Base-by-base conservation (phyloP, 2,888 invertebrate genomes). In the Sclerodermus sp. region DNA sequence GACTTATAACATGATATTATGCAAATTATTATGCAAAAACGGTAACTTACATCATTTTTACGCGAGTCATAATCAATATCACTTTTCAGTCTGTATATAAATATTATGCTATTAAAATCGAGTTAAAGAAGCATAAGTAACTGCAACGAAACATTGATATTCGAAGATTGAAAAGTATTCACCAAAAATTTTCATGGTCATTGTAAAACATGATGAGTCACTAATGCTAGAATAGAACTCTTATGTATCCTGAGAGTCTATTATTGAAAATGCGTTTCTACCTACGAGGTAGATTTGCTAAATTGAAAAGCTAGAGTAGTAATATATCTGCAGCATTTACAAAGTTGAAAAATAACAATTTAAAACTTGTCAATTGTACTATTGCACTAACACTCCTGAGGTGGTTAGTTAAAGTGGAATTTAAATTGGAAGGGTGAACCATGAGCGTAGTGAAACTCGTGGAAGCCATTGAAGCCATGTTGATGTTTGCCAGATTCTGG, bases 371-470 rank as follows among this genome's bases (percentile, higher is more conserved):
- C 54, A 54, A 31, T 58, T 53, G 38, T 30, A 36, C 53, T 59
- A 61, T 32, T 36, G 45, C 12, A 16, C 15, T 45, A 12, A 47
- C 5, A 47, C 36, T 18, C 15, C 42, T 40, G 30, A 34, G 8
- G 9, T 39, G 29, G 30, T 38, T 85, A 93, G 82, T 94, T 94
- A 81, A 96, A 97, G 81, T 96, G 93, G 84, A 96, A 97, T 82
- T 93, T 93, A 82, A 96, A 97, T 79, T 95, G 93, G 86, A 95
- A 96, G 78, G 92, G 92, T 74, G 91, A 91, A 57, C 91, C 91
- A 76, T 87, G 87, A 67, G 75, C 75, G 50, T 73, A 71, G 82
- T 90, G 87, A 82, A 93, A 93, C 53, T 83, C 81, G 62, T 80
- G 81, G 76, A 84, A 84, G 70, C 91, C 91, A 79, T 85, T 89